Percentiles rank a stretch among this genome's conserved stretches.
These are phyloP conservation scores for Plectropomus leopardus DNA, from an alignment of 2,113 vertebrate genomes.

Conservation along the genomic window DNA sequence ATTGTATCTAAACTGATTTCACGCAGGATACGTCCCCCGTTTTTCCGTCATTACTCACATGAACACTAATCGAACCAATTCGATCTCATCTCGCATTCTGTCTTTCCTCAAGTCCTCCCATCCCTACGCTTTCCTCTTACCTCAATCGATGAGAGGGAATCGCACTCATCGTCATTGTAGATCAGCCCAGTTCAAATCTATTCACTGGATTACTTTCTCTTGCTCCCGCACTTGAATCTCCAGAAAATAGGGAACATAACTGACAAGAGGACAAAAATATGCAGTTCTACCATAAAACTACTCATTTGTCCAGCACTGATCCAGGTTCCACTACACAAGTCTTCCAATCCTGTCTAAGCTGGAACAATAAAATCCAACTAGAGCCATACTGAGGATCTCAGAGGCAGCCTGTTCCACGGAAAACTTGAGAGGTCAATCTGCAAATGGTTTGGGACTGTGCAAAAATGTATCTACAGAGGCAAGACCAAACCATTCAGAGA, in stretches of 20 bases:
- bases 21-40: background rate
- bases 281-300: slow-evolving; percentile 2
- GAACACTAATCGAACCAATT: background rate
- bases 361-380: slow-evolving; percentile 19
- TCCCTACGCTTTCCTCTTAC: slow-evolving; percentile 53
- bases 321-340: slow-evolving; percentile 4
- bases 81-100: background rate
- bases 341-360: background rate
- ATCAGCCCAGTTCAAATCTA: slow-evolving; percentile 1
- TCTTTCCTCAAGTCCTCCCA: background rate
- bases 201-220: slow-evolving; percentile 13
- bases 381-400: slow-evolving; percentile 24
- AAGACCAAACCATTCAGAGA: slow-evolving; percentile 61
- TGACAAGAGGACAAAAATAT: background rate
- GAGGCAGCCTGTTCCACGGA: slow-evolving; percentile 27
- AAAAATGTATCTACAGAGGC: slow-evolving; percentile 50
- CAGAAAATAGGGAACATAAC: slow-evolving; percentile 27
- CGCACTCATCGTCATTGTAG: slow-evolving; percentile 65
- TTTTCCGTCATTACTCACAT: background rate
- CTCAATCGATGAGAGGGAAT: slow-evolving; percentile 61
- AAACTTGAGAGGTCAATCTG: slow-evolving; percentile 56
- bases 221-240: background rate
- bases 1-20: background rate
- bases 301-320: background rate
- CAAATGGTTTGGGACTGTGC: slow-evolving; percentile 53